Evolutionary conservation across 1,140 invertebrate genomes (phyloP).

Genomic region (Caenorhabditis briggsae): DNA sequence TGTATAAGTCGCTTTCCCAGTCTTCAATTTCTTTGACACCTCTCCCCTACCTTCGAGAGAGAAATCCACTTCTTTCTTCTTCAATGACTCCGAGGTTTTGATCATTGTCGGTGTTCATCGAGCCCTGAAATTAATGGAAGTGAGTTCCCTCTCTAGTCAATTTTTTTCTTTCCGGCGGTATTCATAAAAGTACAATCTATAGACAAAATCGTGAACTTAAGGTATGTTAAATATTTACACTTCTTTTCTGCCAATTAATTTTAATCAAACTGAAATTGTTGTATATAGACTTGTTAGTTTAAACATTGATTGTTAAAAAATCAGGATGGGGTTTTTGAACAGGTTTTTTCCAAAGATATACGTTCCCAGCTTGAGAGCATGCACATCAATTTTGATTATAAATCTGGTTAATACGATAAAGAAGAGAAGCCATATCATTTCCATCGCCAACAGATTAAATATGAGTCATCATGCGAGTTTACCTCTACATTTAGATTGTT

Average conservation of each 20-base stretch:
- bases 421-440: constrained; percentile 35
- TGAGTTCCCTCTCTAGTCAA: neutral
- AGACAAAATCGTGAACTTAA: neutral
- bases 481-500: constrained; percentile 53
- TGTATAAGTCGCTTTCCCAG: neutral
- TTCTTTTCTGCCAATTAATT: neutral
- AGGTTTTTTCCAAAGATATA: neutral
- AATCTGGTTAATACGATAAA: constrained; percentile 18
- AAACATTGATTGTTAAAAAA: neutral
- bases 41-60: constrained; percentile 19
- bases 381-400: neutral
- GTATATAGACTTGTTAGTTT: neutral
- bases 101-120: constrained; percentile 55
- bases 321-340: neutral
- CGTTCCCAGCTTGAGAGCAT: neutral
- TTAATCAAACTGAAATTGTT: neutral
- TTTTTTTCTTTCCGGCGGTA: neutral
- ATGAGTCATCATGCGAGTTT: constrained; percentile 36
- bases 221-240: too few relatives aligned
- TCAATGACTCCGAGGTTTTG: constrained; percentile 61
- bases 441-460: neutral
- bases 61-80: constrained; percentile 59
- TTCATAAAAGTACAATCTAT: constrained; percentile 28
- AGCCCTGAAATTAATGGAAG: constrained; percentile 40
- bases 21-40: neutral